Evolutionary conservation across 2,113 vertebrate species (phyloP), one percentile per base, ranked within the genome.

Genomic region (Xyliphius kryptos): DNA sequence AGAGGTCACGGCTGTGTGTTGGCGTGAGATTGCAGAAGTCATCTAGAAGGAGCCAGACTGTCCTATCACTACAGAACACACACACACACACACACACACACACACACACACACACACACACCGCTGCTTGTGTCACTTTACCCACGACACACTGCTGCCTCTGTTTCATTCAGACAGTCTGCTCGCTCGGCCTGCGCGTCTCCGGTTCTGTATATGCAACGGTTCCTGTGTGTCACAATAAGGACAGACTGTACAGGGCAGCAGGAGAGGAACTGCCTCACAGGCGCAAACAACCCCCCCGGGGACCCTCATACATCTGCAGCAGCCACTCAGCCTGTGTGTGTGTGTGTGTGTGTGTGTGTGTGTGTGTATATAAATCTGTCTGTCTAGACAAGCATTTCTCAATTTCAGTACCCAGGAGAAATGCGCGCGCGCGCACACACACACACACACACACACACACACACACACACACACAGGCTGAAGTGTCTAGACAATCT

Each of bases 11-110:
- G n/a, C 11, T 19, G 49, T 49, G 37, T 44, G 41, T 82, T 84
- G 77, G 17, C 19, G 63, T 41, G 63, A 75, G 59, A 83, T 81
- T 80, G 80, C 84, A 79, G 84, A 73, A 77, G 80, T 85, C 70
- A 68, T 79, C 81, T 78, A 67, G 80, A 41, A 89, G 90, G 89
- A 95, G 92, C 84, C 91, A 92, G 86, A 76, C 82, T 87, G 54
- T 83, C 87, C 91, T 89, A 90, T 92, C 89, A 60, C 79, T 56
- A 76, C 79, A 76, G 81, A 84, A 87, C 85, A 80, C 57, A 41
- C 56, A 16, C 36, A 21, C 66, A 48, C 66, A 48, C 50, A 44
- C 37, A 48, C 52, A 22, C 48, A 49, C 50, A 87, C 85, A 80
- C 54, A 56, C 54, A 44, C 37, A 62, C 60, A 52, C 48, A 52